A percentile compares a stretch with the other conserved stretches of the same genome.
These are phyloP conservation scores for Crypturellus tataupa DNA, from an alignment of 2,797 vertebrate species.

Conservation along the genomic window DNA sequence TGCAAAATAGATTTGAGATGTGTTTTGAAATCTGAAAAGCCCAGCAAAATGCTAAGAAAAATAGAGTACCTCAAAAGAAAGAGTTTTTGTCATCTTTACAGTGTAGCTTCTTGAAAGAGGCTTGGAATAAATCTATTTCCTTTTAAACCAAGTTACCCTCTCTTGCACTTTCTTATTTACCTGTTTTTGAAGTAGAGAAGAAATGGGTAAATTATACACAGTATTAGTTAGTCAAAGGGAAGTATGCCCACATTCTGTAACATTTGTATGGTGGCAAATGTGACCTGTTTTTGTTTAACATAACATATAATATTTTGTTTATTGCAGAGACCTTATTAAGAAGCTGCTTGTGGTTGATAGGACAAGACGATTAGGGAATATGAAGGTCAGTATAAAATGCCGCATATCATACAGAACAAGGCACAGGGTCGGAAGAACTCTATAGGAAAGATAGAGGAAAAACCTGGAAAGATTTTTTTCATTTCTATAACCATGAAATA, in stretches of 20 bases:
- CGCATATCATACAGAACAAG: not conserved
- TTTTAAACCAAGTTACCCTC: not conserved
- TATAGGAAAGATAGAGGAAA: not conserved
- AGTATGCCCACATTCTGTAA: not conserved
- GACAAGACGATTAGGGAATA: conserved; percentile 92
- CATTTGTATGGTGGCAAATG: not conserved
- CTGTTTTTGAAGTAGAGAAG: not conserved
- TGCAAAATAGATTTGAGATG: not conserved
- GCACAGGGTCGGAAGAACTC: not conserved
- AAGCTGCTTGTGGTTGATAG: conserved; percentile 95
- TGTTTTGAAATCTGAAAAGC: not conserved
- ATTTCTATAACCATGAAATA: not conserved
- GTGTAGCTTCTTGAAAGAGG: not conserved
- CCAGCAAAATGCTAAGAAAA: not conserved
- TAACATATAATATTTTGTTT: not conserved
- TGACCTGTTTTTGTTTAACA: not conserved
- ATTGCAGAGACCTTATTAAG: conserved; percentile 94
- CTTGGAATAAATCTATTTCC: not conserved
- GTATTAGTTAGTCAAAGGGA: not conserved
- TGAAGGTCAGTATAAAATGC: conserved; percentile 89
- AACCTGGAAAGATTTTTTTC: not conserved
- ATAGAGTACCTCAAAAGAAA: not conserved
- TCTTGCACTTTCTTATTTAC: not conserved
- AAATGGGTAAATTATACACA: not conserved
- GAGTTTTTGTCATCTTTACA: not conserved